Percentiles rank a stretch among this genome's conserved stretches.
Conservation (phyloP, 2,797 vertebrate species). For the Leptatherina wallacei region DNA sequence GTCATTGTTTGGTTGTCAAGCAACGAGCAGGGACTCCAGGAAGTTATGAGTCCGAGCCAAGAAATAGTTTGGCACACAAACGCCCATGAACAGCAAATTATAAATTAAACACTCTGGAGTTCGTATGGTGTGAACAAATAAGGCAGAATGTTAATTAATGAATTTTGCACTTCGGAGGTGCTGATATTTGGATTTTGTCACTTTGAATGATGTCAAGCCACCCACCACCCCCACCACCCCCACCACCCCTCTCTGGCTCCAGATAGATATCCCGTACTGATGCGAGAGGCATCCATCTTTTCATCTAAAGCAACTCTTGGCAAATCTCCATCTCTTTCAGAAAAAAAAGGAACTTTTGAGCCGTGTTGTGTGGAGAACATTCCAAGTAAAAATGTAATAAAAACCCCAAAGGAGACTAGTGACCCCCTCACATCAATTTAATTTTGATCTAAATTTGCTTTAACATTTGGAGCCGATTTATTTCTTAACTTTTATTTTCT, state of each 20-base stretch:
- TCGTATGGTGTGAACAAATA: conserved; percentile 10
- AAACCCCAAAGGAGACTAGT: no score
- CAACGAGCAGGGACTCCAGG: conserved; percentile 15
- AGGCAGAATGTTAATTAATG: background rate
- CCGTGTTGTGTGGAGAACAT: background rate
- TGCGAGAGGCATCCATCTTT: conserved; percentile 3
- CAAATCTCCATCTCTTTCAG: background rate
- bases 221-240: background rate
- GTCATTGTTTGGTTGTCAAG: conserved; percentile 39
- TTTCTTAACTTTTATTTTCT: no score
- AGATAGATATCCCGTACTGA: background rate
- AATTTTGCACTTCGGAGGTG: background rate
- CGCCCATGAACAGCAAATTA: conserved; percentile 7
- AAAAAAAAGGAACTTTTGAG: background rate
- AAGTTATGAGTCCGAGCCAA: conserved; percentile 1
- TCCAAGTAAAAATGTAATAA: background rate
- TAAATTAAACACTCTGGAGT: conserved; percentile 3
- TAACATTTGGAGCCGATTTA: no score
- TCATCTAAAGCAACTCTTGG: background rate
- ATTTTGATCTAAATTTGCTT: no score
- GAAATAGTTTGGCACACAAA: conserved; percentile 24
- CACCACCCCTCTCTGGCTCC: background rate
- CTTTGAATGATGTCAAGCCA: background rate
- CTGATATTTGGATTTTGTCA: background rate
- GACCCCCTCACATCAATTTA: no score